Conservation (phyloP, 2,113 vertebrate genomes). For the Syrrhaptes paradoxus region DNA sequence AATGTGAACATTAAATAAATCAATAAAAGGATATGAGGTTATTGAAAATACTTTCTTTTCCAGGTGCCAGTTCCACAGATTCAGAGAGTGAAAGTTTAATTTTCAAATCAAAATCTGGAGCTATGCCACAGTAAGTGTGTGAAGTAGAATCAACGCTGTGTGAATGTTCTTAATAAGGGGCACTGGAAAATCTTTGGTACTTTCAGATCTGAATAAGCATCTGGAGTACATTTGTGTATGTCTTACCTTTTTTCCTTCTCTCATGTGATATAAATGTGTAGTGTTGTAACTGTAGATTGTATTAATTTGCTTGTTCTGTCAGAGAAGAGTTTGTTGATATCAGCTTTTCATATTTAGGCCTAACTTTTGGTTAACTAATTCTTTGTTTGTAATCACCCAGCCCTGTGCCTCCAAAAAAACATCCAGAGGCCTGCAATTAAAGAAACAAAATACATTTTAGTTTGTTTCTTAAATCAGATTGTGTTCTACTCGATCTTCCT, state of each 20-base stretch:
- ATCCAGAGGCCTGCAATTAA: not conserved
- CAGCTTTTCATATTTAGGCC: not conserved
- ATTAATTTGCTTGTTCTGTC: not conserved
- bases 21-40: not conserved
- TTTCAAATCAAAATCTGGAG: constrained; percentile 84
- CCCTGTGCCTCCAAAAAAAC: not conserved
- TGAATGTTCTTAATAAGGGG: not conserved
- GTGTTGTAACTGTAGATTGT: not conserved
- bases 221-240: not conserved
- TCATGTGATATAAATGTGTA: not conserved
- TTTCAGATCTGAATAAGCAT: not conserved
- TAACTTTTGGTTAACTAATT: not conserved
- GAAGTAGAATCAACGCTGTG: not conserved
- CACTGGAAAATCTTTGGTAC: not conserved
- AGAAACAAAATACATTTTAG: not conserved
- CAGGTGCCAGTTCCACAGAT: constrained; percentile 94
- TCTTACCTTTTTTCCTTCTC: not conserved
- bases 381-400: not conserved
- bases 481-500: not conserved
- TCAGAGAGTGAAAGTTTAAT: constrained; percentile 88
- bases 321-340: not conserved
- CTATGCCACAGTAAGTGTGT: constrained; percentile 93
- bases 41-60: constrained; percentile 33
- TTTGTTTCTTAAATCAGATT: not conserved
- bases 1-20: not conserved